Conservation (phyloP, 2,888 invertebrate genomes). For the Conops quadrifasciatus region DNA sequence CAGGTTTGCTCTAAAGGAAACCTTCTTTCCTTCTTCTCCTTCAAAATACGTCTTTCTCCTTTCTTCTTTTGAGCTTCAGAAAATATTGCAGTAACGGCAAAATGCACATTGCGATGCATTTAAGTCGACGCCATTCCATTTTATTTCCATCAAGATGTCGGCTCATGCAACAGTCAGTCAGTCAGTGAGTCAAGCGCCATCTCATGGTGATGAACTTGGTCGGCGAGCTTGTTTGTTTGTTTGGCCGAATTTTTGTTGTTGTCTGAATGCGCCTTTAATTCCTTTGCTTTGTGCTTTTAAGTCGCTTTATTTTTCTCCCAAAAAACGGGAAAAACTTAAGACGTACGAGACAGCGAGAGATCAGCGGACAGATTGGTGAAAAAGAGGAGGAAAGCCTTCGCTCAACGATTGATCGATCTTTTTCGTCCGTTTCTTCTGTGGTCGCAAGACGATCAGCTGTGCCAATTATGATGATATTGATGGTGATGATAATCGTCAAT, state of each 20-base stretch:
- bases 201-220: not conserved
- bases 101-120: slow-evolving; percentile 44
- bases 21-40: not conserved
- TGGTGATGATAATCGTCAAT: slow-evolving; percentile 5
- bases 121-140: slow-evolving; percentile 44
- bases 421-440: slow-evolving; percentile 4
- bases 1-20: too few relatives aligned
- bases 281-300: too few relatives aligned
- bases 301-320: too few relatives aligned
- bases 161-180: not conserved
- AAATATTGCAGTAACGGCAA: slow-evolving; percentile 17
- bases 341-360: too few relatives aligned
- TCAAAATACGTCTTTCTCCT: not conserved
- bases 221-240: too few relatives aligned
- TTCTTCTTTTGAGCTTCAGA: not conserved
- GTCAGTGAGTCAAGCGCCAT: not conserved
- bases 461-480: not conserved
- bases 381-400: not conserved
- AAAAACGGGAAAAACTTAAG: too few relatives aligned
- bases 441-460: slow-evolving; percentile 3
- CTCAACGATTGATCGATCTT: slow-evolving; percentile 24
- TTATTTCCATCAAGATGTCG: slow-evolving; percentile 44
- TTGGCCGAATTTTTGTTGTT: not conserved
- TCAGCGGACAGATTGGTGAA: too few relatives aligned
- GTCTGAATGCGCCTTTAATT: not conserved